Evolutionary conservation across 1,140 invertebrate species (phyloP), one percentile per base, ranked within the genome.

Genomic region (Pogonus chalceus): DNA sequence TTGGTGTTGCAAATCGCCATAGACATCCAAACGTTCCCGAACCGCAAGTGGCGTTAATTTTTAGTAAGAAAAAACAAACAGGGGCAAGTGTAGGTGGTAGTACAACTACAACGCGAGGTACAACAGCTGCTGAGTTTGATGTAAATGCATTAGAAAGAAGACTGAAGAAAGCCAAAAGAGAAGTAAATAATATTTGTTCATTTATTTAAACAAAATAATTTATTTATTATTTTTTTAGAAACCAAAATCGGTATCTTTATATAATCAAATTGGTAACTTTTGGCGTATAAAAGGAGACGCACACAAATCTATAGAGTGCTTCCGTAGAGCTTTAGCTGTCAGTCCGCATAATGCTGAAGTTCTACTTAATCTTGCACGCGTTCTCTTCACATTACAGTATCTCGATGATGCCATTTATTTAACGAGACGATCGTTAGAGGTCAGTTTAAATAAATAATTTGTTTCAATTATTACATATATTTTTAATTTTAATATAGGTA

Each of bases 261-360:
- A 89, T 66, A 90, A 91, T 66, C 87, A 92, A 67, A 91, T 92
- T 65, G 90, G 88, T 2, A 92, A 93, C 69, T 92, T 89, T 65
- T 87, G 83, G 83, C 76, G 88, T 57, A 88, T 90, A 58, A 89
- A 90, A 69, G 88, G 88, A 4, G 84, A 90, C 65, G 87, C 88
- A 4, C 76, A 84, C 63, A 81, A 84, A 62, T 87, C 88, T 0
- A 91, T 92, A 56, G 89, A 92, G 68, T 93, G 90, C 64, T 93
- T 91, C 70, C 76, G 90, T 51, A 77, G 87, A 66, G 88, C 88
- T 1, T 74, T 92, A 20, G 84, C 87, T 20, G 83, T 91, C 1
- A 87, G 87, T 35, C 90, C 90, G 1, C 86, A 91, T 64, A 89
- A 92, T 73, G 81, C 89, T 43, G 88, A 92, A 69, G 84, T 87